Base-by-base conservation (phyloP, 2,113 vertebrate genomes). In the Heliornis fulica region DNA sequence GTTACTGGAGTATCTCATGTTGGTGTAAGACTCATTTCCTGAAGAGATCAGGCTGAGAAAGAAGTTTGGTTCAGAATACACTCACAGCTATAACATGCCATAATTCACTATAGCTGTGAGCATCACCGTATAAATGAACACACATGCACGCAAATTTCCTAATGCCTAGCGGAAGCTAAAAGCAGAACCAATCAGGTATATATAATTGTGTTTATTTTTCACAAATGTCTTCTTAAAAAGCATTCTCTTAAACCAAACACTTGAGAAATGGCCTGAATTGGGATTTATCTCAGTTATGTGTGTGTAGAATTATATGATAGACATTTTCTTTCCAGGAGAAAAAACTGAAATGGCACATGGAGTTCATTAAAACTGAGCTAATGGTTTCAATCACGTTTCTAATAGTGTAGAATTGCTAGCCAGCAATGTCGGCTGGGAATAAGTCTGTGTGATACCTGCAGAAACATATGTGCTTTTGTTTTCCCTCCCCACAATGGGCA, bases 311-410 rank as follows among this genome's bases (percentile, higher is more conserved):
- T 54, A 57, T 93, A 91, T 57, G 61, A 94, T 56, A 59, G 81
- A 50, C 43, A 19, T 54, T 70, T 94, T 89, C 32, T 82, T 86
- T 57, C 48, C n/a, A 48, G 60, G 38, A 83, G 43, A 76, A 93
- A 94, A 95, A 89, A 4, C 32, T 96, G 85, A 84, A 91, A 40
- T 81, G 83, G 48, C 96, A 98, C 93, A 96, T 96, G 96, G 97
- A 96, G 80, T 95, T 97, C 83, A 97, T 98, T 97, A 97, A 87
- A 93, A 90, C 87, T 41, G 60, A 96, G 83, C 94, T 98, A 98
- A 98, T 97, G 95, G 89, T 96, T 98, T 97, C 97, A 97, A 78
- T 97, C 96, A 96, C 64, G 14, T 95, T 97, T 96, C 90, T 96
- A 96, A 96, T 87, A 90, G 56, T 28, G 23, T 80, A 40, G 83